Conservation (phyloP, 2,113 vertebrate genomes). For the Tupaia chinensis region DNA sequence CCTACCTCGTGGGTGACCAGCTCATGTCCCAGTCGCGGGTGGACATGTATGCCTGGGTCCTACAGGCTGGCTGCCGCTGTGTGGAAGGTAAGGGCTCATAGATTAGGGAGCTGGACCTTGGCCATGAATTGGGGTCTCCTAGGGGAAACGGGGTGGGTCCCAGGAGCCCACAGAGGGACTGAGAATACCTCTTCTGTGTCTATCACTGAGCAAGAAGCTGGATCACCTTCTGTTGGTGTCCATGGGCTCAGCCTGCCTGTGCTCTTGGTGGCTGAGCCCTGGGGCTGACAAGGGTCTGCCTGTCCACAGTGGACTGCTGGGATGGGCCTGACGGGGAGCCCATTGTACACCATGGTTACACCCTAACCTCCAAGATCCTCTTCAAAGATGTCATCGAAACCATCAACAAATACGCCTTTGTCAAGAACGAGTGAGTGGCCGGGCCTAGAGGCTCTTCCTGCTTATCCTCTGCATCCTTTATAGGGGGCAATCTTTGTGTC, state of each 20-base stretch:
- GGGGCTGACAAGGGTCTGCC: background rate
- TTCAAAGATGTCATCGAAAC: conserved; percentile 98
- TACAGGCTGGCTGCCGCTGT: conserved; percentile 97
- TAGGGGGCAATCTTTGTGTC: background rate
- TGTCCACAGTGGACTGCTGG: conserved; percentile 96
- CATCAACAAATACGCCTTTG: conserved; percentile 98
- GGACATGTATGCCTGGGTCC: conserved; percentile 99
- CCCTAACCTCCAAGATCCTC: conserved; percentile 98
- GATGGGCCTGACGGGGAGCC: conserved; percentile 97
- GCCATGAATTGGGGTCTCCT: accelerated
- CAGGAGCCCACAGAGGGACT: too few relatives aligned
- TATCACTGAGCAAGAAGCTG: accelerated
- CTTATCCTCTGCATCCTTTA: background rate
- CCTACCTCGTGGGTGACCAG: conserved; percentile 99
- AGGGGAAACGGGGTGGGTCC: background rate
- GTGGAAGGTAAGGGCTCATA: conserved; percentile 92
- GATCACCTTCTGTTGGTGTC: background rate
- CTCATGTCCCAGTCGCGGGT: conserved; percentile 98
- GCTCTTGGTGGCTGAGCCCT: background rate
- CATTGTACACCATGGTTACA: conserved; percentile 98
- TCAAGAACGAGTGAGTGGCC: conserved; percentile 94
- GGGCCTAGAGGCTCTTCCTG: background rate
- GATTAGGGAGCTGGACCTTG: too few relatives aligned
- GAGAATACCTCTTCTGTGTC: background rate
- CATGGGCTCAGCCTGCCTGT: background rate